Percentiles rank a stretch among this genome's conserved stretches.
phyloP scores from a whole-genome alignment of 2,797 vertebrate genomes.

The Lutjanus campechanus region DNA sequence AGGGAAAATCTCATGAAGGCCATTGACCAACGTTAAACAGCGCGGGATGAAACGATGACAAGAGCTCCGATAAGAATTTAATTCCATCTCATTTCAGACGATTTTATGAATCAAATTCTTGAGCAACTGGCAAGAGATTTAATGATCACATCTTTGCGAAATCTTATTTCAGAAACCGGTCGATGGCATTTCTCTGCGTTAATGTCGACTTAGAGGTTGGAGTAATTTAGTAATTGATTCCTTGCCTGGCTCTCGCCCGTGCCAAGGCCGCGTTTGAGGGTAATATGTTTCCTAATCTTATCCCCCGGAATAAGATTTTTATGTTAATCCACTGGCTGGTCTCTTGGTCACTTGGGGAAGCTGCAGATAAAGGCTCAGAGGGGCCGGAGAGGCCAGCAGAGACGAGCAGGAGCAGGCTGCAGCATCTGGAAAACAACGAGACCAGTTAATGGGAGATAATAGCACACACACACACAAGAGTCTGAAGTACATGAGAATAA shows the following conservation, averaged over 20 bases:
- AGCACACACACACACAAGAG: slow-evolving; percentile 13
- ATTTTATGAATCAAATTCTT: slow-evolving; percentile 98
- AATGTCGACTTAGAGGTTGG: slow-evolving; percentile 99
- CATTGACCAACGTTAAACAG: slow-evolving; percentile 86
- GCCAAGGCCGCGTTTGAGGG: slow-evolving; percentile 93
- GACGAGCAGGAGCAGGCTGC: slow-evolving; percentile 43
- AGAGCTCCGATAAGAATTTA: slow-evolving; percentile 99
- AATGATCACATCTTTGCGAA: slow-evolving; percentile 98
- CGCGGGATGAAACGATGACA: slow-evolving; percentile 98
- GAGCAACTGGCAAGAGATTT: slow-evolving; percentile 99
- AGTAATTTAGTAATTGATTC: slow-evolving; percentile 99
- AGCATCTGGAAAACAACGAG: slow-evolving; percentile 55
- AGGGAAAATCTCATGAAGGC: slow-evolving; percentile 86
- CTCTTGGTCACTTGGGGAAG: slow-evolving; percentile 93
- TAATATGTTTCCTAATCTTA: slow-evolving; percentile 99
- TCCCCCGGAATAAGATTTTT: slow-evolving; percentile 98
- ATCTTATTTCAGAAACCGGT: slow-evolving; percentile 96
- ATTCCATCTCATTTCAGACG: slow-evolving; percentile 98
- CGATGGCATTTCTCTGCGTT: slow-evolving; percentile 99
- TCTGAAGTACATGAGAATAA: accelerated
- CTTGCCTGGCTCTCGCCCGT: slow-evolving; percentile 92
- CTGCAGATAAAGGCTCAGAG: slow-evolving; percentile 85
- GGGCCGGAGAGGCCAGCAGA: slow-evolving; percentile 61
- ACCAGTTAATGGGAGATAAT: slow-evolving; percentile 14
- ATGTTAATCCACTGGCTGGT: slow-evolving; percentile 93